A percentile compares a stretch with the other conserved stretches of the same genome.
Evolutionary conservation across 2,888 invertebrate species (phyloP).

Genomic region (Meiosimyza platycephala): DNA sequence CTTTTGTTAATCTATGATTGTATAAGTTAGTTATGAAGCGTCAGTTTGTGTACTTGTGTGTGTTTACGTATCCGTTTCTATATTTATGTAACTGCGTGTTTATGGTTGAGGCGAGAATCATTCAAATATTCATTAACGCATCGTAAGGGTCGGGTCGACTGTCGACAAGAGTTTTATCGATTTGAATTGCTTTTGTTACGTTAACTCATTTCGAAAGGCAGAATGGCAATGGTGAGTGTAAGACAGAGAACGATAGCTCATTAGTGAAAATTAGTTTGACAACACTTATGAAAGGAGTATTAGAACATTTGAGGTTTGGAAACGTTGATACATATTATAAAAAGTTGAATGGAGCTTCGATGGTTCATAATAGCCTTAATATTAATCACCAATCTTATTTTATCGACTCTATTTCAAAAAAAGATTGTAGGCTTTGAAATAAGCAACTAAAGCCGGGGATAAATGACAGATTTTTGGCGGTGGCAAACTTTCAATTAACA

Average conservation of each 20-base stretch:
- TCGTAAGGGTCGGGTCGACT: conserved; percentile 1
- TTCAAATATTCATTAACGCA: conserved; percentile 32
- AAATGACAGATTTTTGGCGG: no score
- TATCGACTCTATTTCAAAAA: no score
- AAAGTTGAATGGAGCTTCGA: no score
- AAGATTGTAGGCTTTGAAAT: no score
- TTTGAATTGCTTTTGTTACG: no score
- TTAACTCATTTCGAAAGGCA: neutral
- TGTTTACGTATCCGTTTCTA: conserved; percentile 36
- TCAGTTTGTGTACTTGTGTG: neutral
- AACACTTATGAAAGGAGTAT: neutral
- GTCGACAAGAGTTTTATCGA: no score
- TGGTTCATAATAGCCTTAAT: no score
- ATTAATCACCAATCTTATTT: no score
- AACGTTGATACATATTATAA: no score
- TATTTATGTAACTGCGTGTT: conserved; percentile 22
- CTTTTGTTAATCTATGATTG: neutral
- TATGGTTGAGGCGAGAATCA: conserved; percentile 26
- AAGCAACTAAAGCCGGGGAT: no score
- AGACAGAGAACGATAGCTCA: neutral
- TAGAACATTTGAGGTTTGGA: neutral
- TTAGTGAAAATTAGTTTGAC: conserved; percentile 18
- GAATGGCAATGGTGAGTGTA: neutral
- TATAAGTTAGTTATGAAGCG: neutral
- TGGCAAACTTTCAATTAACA: no score